Conservation (phyloP, 2,888 invertebrate genomes). For the Pristionchus maxplancki region DNA sequence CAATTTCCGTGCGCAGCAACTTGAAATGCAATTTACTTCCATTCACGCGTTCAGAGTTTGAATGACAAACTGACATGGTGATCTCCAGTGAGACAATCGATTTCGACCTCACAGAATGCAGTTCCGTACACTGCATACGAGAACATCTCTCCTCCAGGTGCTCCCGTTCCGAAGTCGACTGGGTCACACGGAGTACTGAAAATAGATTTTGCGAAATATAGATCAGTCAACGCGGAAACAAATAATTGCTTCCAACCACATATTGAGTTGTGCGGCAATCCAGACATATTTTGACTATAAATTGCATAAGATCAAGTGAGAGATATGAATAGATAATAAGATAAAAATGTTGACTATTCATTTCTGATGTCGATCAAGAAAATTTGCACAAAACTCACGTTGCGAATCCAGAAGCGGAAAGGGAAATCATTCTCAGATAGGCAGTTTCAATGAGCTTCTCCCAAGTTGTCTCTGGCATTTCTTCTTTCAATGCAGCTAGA, state of each 20-base stretch:
- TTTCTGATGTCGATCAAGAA: neutral
- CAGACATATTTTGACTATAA: no score
- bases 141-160: conserved; percentile 85
- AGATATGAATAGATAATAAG: no score
- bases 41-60: no score
- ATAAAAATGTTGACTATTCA: neutral
- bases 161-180: conserved; percentile 69
- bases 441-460: conserved; percentile 88
- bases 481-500: conserved; percentile 85
- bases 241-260: no score
- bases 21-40: no score
- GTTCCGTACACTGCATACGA: conserved; percentile 91
- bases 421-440: conserved; percentile 86
- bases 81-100: conserved; percentile 94
- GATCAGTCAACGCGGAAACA: no score
- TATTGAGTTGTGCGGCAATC: no score
- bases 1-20: conserved; percentile 91
- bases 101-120: conserved; percentile 91
- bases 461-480: conserved; percentile 88
- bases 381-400: conserved; percentile 76
- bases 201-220: no score
- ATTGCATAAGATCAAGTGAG: no score
- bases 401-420: conserved; percentile 90
- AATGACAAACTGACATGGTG: conserved; percentile 83
- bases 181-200: conserved; percentile 58